Evolutionary conservation across 2,888 invertebrate genomes (phyloP), one percentile per base, ranked within the genome.

Genomic region (Mesoligia furuncula): DNA sequence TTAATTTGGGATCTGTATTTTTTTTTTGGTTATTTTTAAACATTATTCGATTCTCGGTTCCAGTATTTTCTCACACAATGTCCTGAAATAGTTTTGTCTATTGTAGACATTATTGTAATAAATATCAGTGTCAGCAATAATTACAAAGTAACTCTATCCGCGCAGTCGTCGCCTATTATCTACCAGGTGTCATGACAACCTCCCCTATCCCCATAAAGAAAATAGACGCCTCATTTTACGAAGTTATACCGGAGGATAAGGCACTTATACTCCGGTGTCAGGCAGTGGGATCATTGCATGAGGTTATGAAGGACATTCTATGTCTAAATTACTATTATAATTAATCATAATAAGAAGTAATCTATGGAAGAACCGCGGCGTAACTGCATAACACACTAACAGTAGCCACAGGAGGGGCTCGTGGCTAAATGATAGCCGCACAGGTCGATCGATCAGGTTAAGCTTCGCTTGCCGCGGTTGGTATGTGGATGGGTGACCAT

Each of bases 141-240:
- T 45, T 27, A 24, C 36, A 45, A 36, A 27, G 66, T 77, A 36
- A 77, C 17, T 24, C 24, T 17, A 57, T 13, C 27, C 20, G 20
- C 3, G 1, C n/a, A 48, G 17, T 7, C 7, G 17, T 48, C 13
- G 45, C 5, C 45, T 48, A 7, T 45, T 7, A 24, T 48, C 13
- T 66, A n/a, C 20, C 9, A 42, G 62, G 20, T 45, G 27, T 54
- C 42, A 64, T 27, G 31, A n/a, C 31, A 17, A 27, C 24, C 48
- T 15, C 5, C 17, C 20, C 36, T 17, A 27, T 9, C 31, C 31
- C 31, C 17, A 20, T 15, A 54, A 31, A 57, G 6, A 76, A 48
- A 59, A 78, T 48, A 66, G 24, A 31, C 27, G 17, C 27, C 51
- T 77, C 17, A 66, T 48, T 66, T 76, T 59, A 17, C 45, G 27